Conservation (phyloP, 2,888 invertebrate species). For the Hipparchia semele region DNA sequence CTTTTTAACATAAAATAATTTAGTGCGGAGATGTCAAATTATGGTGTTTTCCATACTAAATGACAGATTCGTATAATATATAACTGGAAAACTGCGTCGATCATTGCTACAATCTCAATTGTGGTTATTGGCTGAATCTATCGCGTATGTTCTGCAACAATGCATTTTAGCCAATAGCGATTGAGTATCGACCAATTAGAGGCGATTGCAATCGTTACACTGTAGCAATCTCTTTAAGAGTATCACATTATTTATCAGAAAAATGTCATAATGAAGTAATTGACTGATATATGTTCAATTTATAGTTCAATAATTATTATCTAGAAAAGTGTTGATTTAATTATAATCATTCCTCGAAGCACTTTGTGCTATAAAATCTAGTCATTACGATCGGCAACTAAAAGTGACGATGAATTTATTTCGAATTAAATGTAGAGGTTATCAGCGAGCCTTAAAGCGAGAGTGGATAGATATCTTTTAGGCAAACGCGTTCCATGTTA, state of each 20-base stretch:
- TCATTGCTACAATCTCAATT: no score
- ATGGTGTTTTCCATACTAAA: background rate
- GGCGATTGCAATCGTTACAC: no score
- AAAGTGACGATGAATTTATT: conserved; percentile 20
- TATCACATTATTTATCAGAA: no score
- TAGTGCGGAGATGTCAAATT: no score
- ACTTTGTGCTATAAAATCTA: conserved; percentile 29
- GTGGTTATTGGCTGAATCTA: no score
- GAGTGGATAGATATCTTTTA: no score
- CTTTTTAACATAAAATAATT: no score
- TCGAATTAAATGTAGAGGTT: conserved; percentile 9
- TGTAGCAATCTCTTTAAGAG: no score
- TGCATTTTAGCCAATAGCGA: no score
- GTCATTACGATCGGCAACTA: conserved; percentile 30
- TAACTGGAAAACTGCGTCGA: background rate
- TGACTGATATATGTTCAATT: background rate
- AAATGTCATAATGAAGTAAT: background rate
- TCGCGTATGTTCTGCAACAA: no score
- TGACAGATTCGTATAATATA: background rate
- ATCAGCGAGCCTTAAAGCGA: no score
- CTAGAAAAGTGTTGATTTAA: conserved; percentile 5
- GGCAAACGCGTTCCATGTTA: background rate
- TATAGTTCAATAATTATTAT: background rate
- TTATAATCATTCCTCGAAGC: conserved; percentile 16
- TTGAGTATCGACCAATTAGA: no score